Evolutionary conservation across 2,888 invertebrate genomes (phyloP), one percentile per base, ranked within the genome.

Genomic region (Athalia cordata): DNA sequence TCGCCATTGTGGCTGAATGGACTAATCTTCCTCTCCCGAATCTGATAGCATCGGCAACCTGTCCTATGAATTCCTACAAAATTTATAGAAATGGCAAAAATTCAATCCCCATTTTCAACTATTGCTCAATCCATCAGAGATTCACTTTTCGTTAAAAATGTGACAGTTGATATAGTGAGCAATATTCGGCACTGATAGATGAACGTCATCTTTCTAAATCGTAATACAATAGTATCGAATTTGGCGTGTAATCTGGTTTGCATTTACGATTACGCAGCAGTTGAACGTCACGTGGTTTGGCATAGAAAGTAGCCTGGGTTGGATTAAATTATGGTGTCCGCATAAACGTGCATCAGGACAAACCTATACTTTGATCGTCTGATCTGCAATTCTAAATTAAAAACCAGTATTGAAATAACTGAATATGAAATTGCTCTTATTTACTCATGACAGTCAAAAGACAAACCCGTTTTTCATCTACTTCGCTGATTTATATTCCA

Each of bases 51-150:
- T 89, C 88, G 77, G 83, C 83, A 81, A 89, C 80, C 82, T 85
- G 84, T 79, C 83, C 86, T 86, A 90, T 86, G 78, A 87, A 86
- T 78, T 87, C 89, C 89, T 90, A 89, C 80, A 88, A 88, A 82
- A 80, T 82, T 82, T 82, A 85, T 83, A 80, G 59, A 62, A 62
- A 62, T 43, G 50, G 49, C 52, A 7, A 57, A 11, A 72, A 72
- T 47, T 15, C 7, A 59, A 43, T 59, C 9, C 4, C 45, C 8
- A 13, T 13, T 13, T 62, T 62, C 62, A 62, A 0, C n/a, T 55
- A 11, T 55, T 55, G n/a, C 55, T 29, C 29, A 29, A 29, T 55
- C n/a, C 3, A 11, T 11, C 55, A 55, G 55, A 8, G 55, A 55
- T 55, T 55, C 55, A 55, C 9, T 11, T 11, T 55, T 55, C 55